These are phyloP conservation scores for Catharus minimus DNA, from an alignment of 2,113 vertebrate species.

Conservation along the genomic window DNA sequence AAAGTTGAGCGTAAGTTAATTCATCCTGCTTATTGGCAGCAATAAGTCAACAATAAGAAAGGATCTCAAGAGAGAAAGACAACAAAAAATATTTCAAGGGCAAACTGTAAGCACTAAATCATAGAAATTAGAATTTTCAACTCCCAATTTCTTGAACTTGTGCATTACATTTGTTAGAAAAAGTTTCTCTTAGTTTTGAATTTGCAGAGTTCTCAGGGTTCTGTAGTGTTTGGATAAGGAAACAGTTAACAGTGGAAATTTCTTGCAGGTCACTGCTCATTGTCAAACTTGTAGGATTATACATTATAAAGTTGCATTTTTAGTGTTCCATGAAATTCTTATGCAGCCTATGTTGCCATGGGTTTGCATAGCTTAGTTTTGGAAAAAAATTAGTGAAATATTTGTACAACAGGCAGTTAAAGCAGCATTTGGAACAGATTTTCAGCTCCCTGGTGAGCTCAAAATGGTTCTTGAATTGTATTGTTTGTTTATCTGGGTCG, in stretches of 20 bases:
- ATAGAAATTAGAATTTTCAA: not conserved
- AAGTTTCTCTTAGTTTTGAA: not conserved
- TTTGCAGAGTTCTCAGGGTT: not conserved
- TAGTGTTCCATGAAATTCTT: not conserved
- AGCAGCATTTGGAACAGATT: conserved; percentile 26
- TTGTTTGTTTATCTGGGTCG: conserved; percentile 19
- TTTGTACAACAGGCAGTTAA: not conserved
- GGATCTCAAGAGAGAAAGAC: not conserved
- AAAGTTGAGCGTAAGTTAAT: not conserved
- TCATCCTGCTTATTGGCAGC: not conserved
- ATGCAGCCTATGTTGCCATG: not conserved
- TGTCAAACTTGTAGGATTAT: not conserved
- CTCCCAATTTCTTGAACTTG: not conserved
- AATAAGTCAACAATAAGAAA: not conserved
- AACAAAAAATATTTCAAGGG: not conserved
- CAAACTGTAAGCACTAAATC: not conserved
- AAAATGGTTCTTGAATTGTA: not conserved
- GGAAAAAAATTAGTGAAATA: not conserved
- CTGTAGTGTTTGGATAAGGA: not conserved
- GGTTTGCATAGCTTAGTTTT: not conserved
- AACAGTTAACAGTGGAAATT: not conserved
- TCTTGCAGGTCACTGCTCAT: not conserved
- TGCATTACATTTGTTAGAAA: not conserved
- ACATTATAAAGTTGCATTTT: not conserved
- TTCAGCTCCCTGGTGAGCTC: conserved; percentile 10